Evolutionary conservation across 2,888 invertebrate genomes (phyloP).

Genomic region (Schizaphis graminum): DNA sequence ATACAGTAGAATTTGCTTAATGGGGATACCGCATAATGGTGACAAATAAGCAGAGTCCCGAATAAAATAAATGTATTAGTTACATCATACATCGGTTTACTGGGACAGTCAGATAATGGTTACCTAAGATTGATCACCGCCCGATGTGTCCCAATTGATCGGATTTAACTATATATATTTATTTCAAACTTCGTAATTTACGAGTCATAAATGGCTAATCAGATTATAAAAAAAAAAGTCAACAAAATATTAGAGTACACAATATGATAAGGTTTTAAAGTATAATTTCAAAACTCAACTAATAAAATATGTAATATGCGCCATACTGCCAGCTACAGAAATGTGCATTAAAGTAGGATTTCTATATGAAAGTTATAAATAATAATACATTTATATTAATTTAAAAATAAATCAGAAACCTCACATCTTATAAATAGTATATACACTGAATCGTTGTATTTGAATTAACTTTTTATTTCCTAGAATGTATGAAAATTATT

Average conservation of each 20-base stretch:
- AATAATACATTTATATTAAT: background rate
- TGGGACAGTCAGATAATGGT: too few relatives aligned
- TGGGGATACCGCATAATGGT: too few relatives aligned
- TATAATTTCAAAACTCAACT: background rate
- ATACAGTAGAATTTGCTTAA: background rate
- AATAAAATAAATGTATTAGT: too few relatives aligned
- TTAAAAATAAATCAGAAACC: background rate
- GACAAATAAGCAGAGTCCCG: too few relatives aligned
- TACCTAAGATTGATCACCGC: too few relatives aligned
- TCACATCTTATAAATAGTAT: background rate
- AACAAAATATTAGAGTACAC: background rate
- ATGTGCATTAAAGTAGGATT: background rate
- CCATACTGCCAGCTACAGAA: background rate
- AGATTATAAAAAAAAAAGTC: background rate
- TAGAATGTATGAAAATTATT: background rate
- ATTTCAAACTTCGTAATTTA: background rate
- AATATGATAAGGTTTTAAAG: background rate
- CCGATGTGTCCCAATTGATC: too few relatives aligned
- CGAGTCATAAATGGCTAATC: background rate
- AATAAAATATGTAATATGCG: background rate
- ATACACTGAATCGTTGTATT: too few relatives aligned
- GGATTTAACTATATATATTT: background rate
- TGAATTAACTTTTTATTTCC: background rate
- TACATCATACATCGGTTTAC: too few relatives aligned
- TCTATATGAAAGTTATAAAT: background rate